Evolutionary conservation across 2,113 vertebrate species (phyloP).

Genomic region (Galeopterus variegatus): DNA sequence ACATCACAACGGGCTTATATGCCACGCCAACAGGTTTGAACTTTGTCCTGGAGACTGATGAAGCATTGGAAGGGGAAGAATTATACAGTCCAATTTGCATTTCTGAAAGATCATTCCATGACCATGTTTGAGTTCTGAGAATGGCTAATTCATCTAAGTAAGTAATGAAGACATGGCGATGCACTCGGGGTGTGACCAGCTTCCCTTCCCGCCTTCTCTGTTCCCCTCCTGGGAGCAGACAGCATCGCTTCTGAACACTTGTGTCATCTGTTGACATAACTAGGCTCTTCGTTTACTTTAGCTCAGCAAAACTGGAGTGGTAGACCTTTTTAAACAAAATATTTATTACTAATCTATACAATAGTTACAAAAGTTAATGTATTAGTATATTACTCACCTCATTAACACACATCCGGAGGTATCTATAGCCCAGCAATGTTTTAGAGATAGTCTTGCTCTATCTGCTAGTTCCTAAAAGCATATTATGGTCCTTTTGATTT

Average conservation of each 20-base stretch:
- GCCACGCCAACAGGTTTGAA: background rate
- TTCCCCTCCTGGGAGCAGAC: background rate
- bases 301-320: conserved; percentile 43
- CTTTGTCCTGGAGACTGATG: background rate
- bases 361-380: conserved; percentile 40
- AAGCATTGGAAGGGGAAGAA: background rate
- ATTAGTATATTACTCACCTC: conserved; percentile 66
- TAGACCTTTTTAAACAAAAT: conserved; percentile 75
- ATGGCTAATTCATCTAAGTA: background rate
- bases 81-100: background rate
- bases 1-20: background rate
- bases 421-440: background rate
- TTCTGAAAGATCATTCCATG: background rate
- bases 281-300: conserved; percentile 64
- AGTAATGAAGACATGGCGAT: background rate
- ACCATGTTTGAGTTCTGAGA: background rate
- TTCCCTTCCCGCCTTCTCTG: background rate
- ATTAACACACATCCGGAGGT: conserved; percentile 59
- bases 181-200: background rate
- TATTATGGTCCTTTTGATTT: background rate
- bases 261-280: conserved; percentile 74
- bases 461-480: background rate
- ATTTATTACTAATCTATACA: conserved; percentile 74
- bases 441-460: conserved; percentile 25
- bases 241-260: conserved; percentile 41